phyloP scores from a whole-genome alignment of 2,888 invertebrate genomes.

The Dione juno region DNA sequence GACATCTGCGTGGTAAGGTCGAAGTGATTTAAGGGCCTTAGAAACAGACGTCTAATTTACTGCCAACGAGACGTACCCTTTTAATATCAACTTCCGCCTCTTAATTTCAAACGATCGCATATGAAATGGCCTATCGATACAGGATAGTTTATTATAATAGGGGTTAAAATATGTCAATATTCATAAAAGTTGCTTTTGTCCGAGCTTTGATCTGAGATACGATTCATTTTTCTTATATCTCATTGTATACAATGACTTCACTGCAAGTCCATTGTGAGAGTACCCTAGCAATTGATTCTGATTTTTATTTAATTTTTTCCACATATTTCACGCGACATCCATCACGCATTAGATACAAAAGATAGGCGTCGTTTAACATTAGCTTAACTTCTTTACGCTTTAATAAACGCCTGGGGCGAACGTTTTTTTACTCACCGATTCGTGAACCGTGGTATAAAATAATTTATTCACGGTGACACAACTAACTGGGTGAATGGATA shows the following conservation, averaged over 20 bases:
- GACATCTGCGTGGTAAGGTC: constrained; percentile 64
- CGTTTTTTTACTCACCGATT: constrained; percentile 55
- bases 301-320: constrained; percentile 69
- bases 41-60: constrained; percentile 44
- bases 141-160: constrained; percentile 36
- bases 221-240: constrained; percentile 65
- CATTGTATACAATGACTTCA: constrained; percentile 62
- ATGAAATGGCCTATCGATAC: constrained; percentile 29
- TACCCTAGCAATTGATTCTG: constrained; percentile 59
- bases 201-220: constrained; percentile 61
- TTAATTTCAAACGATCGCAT: constrained; percentile 33
- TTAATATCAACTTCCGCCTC: constrained; percentile 39
- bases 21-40: constrained; percentile 23
- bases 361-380: constrained; percentile 82
- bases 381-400: constrained; percentile 83
- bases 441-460: constrained; percentile 60
- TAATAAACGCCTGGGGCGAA: constrained; percentile 71
- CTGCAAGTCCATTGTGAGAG: constrained; percentile 60
- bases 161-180: constrained; percentile 58
- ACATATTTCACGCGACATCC: constrained; percentile 73
- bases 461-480: constrained; percentile 59
- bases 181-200: constrained; percentile 71
- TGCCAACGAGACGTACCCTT: constrained; percentile 35
- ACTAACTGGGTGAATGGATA: constrained; percentile 59
- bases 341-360: constrained; percentile 79